Conservation (phyloP, 2,113 vertebrate genomes). For the Galemys pyrenaicus region DNA sequence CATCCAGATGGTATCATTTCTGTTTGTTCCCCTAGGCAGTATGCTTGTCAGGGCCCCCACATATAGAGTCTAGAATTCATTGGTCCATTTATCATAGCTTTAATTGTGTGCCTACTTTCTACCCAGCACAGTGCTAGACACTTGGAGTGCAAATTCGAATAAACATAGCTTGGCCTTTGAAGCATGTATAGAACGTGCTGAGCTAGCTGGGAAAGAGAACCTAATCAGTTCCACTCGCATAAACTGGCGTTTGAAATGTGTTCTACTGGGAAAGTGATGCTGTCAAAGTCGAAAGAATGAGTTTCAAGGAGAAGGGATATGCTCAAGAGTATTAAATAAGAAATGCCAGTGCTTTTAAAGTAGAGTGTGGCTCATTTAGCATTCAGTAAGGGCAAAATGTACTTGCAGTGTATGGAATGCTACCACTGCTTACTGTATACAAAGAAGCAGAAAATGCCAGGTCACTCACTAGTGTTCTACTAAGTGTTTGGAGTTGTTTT, state of each 20-base stretch:
- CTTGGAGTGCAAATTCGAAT: background rate
- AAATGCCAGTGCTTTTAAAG: background rate
- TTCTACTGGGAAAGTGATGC: constrained; percentile 12
- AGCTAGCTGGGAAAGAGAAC: background rate
- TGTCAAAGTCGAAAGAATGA: constrained; percentile 7
- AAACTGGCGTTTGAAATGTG: constrained; percentile 46
- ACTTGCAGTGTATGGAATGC: background rate
- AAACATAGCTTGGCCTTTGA: constrained; percentile 41
- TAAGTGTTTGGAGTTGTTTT: background rate
- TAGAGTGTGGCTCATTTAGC: constrained; percentile 12
- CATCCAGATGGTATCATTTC: background rate
- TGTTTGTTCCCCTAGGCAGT: constrained; percentile 28
- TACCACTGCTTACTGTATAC: background rate
- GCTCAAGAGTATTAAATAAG: constrained; percentile 30
- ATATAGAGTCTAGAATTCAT: background rate
- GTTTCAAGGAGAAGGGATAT: constrained; percentile 47
- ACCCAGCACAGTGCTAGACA: background rate
- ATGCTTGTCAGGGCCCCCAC: constrained; percentile 3
- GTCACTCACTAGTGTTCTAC: background rate
- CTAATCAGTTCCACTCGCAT: background rate
- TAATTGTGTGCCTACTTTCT: constrained; percentile 9
- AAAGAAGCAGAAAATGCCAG: background rate
- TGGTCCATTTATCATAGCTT: background rate
- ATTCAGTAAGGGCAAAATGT: constrained; percentile 16
- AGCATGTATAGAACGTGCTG: constrained; percentile 1